Conservation (phyloP, 2,797 vertebrate genomes). For the Falco berigora region DNA sequence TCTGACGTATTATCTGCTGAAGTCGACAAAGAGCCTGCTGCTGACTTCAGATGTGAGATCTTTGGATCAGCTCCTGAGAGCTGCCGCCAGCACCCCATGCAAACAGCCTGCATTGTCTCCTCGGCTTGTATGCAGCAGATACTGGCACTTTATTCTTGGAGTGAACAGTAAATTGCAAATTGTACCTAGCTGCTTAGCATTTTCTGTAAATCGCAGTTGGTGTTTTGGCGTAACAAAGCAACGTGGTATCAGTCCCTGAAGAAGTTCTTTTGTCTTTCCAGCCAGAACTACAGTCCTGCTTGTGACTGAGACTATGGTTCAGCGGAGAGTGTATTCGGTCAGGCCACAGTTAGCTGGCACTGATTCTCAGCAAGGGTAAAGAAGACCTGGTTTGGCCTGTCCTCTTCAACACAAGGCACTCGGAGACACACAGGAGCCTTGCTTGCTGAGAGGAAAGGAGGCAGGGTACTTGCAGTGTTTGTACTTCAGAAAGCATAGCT, state of each 20-base stretch:
- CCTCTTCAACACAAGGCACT: background rate
- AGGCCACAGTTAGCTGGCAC: background rate
- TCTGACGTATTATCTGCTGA: background rate
- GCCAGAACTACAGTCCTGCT: background rate
- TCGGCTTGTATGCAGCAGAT: background rate
- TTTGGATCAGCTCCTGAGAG: background rate
- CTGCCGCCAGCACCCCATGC: background rate
- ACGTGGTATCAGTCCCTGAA: background rate
- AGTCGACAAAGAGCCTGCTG: background rate
- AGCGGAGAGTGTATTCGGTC: background rate
- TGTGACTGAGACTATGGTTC: background rate
- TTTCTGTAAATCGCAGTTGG: background rate
- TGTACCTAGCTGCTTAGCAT: background rate
- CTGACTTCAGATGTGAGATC: background rate
- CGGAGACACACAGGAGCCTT: background rate
- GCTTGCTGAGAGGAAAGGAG: background rate
- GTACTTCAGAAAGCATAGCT: background rate
- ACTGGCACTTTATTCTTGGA: background rate
- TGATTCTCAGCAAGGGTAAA: background rate
- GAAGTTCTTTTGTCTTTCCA: background rate
- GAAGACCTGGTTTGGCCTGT: background rate
- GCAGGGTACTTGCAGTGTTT: background rate
- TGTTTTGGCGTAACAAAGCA: background rate
- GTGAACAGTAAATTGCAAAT: background rate
- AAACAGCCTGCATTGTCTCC: background rate